Base-by-base conservation (phyloP, 2,888 invertebrate species). In the Machimus rusticus region DNA sequence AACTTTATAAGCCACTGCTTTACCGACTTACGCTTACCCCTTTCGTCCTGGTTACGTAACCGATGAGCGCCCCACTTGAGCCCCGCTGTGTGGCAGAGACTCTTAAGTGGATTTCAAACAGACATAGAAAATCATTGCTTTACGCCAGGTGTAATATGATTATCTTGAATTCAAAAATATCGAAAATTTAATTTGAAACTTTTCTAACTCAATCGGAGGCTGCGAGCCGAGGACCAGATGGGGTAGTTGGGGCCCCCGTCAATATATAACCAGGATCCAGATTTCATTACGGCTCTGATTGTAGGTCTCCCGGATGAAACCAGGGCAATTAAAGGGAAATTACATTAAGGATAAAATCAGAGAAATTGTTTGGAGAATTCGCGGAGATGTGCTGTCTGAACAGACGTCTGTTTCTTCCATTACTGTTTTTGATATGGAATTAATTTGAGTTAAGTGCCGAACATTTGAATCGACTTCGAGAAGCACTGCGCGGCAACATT, bases 121-220 rank as follows among this genome's bases (percentile, higher is more conserved):
- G 79, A 79, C 51, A 79, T 79, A 79, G 28, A 79, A 79, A 79
- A 51, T 79, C 79, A 79, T 79, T 79, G 79, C 79, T 79, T 79
- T 34, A 79, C 39, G 82, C 82, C 66, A 84, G 66, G 66, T 66
- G 82, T 39, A 84, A 84, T 84, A 57, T 84, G 82, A 84, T 84
- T 84, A 84, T 84, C 82, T 84, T 66, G 82, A 39, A 57, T 84
- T 34, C 82, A 66, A 84, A 84, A 84, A 66, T 84, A 84, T 84
- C 66, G 82, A 84, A 84, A 84, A 84, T 84, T 84, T 66, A 84
- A 84, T 84, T 82, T 84, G 82, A 84, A 84, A 84, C 82, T 84
- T 84, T 84, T 37, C 66, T 84, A 84, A 84, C 66, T 84, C 82
- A 84, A 84, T 84, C 39, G 37, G 37, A 84, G 39, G 57, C 34